Evolutionary conservation across 1,140 invertebrate genomes (phyloP), one percentile per base, ranked within the genome.

Genomic region (Caerostris extrusa): DNA sequence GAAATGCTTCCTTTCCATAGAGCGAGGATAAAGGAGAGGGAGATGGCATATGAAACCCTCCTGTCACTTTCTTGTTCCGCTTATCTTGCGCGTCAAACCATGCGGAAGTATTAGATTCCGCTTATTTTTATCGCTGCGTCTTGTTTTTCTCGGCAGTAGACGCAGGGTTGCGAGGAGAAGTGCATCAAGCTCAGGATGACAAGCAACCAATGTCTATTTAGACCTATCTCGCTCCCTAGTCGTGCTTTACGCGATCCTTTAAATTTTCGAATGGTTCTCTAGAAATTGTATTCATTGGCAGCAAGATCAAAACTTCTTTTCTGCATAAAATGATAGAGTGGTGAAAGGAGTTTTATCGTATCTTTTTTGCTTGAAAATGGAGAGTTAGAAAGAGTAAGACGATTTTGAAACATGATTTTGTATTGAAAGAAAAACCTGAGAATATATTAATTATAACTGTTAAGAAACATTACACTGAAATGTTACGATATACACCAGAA

Each of bases 71-170:
- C 85, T 12, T 4, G 57, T 61, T 61, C 58, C 58, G 10, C 58
- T 87, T 87, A 87, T 87, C 58, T 60, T 6, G 7, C 8, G 50
- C 3, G 58, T 34, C 57, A 61, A 87, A 60, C 58, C 85, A 87
- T 58, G 85, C 34, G 85, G 58, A 86, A 87, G 57, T 61, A 58
- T 87, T 87, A 60, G 19, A 61, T 83, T 83, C 56, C 81, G 17
- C 58, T 34, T 10, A 61, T 58, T 87, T 87, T 87, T n/a, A 61
- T 58, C 85, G 34, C 81, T 57, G 34, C 34, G 34, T 83, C 56
- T 57, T 83, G 14, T 83, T 71, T 34, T 71, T 71, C n/a, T 19
- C 19, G 19, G 8, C 7, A 50, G 69, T 19, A 19, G 69, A 71
- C 10, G 3, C 69, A 50, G 50, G 50, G 69, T 34, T 34, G 50